These are phyloP conservation scores for Scaptomyza tumidula DNA, from an alignment of 2,888 invertebrate genomes.

Conservation along the genomic window DNA sequence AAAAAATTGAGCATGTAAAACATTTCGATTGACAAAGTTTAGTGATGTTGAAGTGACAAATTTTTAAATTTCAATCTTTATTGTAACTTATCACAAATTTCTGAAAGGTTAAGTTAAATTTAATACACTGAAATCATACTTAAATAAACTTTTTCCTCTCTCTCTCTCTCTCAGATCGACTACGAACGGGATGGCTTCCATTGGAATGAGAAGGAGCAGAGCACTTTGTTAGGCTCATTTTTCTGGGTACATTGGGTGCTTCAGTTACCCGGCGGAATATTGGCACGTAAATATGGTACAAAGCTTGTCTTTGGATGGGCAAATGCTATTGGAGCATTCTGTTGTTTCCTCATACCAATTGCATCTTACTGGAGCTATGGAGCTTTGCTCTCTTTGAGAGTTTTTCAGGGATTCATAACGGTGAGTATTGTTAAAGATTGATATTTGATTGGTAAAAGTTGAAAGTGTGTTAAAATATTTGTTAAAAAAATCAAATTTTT, in stretches of 20 bases:
- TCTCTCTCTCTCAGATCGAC: conserved; percentile 60
- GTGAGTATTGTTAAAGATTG: conserved; percentile 84
- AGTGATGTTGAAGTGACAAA: too few relatives aligned
- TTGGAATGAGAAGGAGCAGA: conserved; percentile 89
- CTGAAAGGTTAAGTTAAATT: too few relatives aligned
- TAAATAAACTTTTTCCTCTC: too few relatives aligned
- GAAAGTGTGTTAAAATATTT: too few relatives aligned
- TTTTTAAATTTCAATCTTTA: too few relatives aligned
- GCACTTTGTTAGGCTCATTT: conserved; percentile 88
- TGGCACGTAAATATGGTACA: conserved; percentile 89
- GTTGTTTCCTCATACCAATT: conserved; percentile 89
- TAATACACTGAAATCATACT: too few relatives aligned
- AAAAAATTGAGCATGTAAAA: too few relatives aligned
- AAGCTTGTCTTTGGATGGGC: conserved; percentile 89
- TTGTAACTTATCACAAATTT: too few relatives aligned
- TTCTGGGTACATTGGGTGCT: conserved; percentile 90
- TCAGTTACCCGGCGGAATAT: conserved; percentile 90
- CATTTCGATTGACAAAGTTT: too few relatives aligned
- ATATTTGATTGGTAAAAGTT: too few relatives aligned
- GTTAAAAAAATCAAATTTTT: too few relatives aligned
- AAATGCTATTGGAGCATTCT: conserved; percentile 87
- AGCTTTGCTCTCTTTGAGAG: conserved; percentile 87
- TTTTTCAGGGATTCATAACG: conserved; percentile 89
- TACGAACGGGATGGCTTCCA: conserved; percentile 84
- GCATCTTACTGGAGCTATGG: conserved; percentile 86